Evolutionary conservation across 2,888 invertebrate species (phyloP).

Genomic region (Rhyacophila evoluta): DNA sequence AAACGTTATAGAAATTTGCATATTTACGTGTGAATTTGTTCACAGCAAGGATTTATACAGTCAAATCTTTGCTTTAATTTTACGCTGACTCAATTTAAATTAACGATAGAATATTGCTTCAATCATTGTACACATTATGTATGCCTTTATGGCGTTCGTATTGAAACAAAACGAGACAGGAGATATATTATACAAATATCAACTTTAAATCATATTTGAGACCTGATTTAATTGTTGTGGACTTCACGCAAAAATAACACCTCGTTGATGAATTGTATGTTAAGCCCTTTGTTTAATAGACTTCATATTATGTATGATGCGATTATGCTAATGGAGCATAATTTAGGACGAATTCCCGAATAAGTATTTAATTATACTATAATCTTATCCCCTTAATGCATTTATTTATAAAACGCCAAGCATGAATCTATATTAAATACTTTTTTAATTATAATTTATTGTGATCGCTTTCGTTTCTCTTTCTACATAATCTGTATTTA

Average conservation of each 20-base stretch:
- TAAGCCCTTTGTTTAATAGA: background rate
- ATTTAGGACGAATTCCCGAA: no score
- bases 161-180: background rate
- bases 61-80: background rate
- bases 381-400: no score
- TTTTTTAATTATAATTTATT: no score
- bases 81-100: background rate
- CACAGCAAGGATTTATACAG: background rate
- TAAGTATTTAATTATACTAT: no score
- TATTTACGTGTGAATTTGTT: background rate
- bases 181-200: background rate
- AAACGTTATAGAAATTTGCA: no score
- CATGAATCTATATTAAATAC: no score
- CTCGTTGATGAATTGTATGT: background rate
- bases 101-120: background rate
- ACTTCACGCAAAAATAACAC: background rate
- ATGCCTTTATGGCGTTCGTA: background rate
- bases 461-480: no score
- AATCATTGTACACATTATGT: background rate
- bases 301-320: background rate
- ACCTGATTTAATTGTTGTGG: background rate
- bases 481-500: no score
- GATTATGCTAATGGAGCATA: constrained; percentile 24
- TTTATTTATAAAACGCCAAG: no score
- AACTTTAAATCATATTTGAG: background rate